Percentiles rank a stretch among this genome's conserved stretches.
These are phyloP conservation scores for Drosophila mayri DNA, from an alignment of 1,140 invertebrate species.

Conservation along the genomic window DNA sequence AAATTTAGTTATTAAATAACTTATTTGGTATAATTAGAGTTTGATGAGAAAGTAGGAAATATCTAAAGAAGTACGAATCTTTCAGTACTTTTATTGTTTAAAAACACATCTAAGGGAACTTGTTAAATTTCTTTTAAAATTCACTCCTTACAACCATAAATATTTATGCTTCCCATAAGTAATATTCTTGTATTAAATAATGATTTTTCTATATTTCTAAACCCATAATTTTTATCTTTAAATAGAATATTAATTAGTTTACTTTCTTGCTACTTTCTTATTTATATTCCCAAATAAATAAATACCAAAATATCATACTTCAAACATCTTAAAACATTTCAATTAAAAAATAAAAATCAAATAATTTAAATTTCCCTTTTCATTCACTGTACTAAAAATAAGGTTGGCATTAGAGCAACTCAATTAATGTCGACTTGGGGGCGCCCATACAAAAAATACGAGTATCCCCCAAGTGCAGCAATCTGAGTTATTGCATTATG, in stretches of 20 bases:
- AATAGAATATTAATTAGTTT: background rate
- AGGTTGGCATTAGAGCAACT: slow-evolving; percentile 25
- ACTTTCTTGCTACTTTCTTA: background rate
- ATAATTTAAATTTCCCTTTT: background rate
- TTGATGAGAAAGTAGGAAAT: background rate
- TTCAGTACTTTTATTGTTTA: too few species aligned
- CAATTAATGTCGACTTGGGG: slow-evolving; percentile 46
- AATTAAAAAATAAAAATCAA: background rate
- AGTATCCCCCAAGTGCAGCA: slow-evolving; percentile 25
- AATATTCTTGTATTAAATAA: background rate
- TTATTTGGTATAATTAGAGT: background rate
- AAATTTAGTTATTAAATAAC: background rate
- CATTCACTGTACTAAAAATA: slow-evolving; percentile 32
- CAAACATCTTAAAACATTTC: background rate
- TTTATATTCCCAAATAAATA: background rate
- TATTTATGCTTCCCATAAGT: too few species aligned
- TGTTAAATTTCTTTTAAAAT: background rate
- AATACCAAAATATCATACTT: background rate
- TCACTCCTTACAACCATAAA: too few species aligned
- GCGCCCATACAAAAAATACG: slow-evolving; percentile 35
- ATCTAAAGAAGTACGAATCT: too few species aligned
- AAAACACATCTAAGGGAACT: too few species aligned
- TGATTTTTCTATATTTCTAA: background rate
- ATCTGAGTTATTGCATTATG: slow-evolving; percentile 45
- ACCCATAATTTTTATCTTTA: background rate